Base-by-base conservation (phyloP, 2,113 vertebrate genomes). In the Camelus dromedarius region DNA sequence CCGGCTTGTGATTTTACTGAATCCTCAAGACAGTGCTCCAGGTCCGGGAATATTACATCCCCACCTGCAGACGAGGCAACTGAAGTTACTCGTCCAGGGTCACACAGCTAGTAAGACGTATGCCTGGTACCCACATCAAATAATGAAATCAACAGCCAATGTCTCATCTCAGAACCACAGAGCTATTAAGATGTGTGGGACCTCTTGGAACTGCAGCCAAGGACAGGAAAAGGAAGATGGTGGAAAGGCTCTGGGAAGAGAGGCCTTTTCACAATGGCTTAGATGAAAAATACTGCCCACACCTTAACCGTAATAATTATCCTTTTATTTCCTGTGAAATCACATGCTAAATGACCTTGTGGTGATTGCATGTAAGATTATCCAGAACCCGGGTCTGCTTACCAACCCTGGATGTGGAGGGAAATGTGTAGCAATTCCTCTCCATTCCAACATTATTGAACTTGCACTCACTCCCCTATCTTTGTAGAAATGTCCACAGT, bases 111-210 rank as follows among this genome's bases (percentile, higher is more conserved):
- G 24, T 2, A 24, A 72, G 48, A 62, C 54, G 80, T 10, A 15
- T 1, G 26, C 75, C 73, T 10, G 5, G 75, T 10, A 6, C 19
- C 56, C 80, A 46, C 0, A 0, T 24, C n/a, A 26, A 22, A 35
- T 35, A 28, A 48, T 1, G 60, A 79, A 30, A 50, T 70, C 26
- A 1, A 69, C 2, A 42, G 35, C 46, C 52, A 2, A 0, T 1
- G 32, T 5, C 15, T 73, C 69, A 28, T 10, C 12, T 32, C 66
- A 4, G 35, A 83, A 86, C 66, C n/a, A 10, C 22, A 35, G 80
- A 10, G 13, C 75, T 73, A 12, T 8, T 8, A 70, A 5, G 16
- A 67, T 0, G 0, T 0, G 0, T 0, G 10, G 54, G 4, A 8
- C 20, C 83, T 12, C 52, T 24, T 19, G n/a, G 46, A 48, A 28